A percentile compares a stretch with the other conserved stretches of the same genome.
These are phyloP conservation scores for Clostera curtula DNA, from an alignment of 2,888 invertebrate genomes.

Conservation along the genomic window DNA sequence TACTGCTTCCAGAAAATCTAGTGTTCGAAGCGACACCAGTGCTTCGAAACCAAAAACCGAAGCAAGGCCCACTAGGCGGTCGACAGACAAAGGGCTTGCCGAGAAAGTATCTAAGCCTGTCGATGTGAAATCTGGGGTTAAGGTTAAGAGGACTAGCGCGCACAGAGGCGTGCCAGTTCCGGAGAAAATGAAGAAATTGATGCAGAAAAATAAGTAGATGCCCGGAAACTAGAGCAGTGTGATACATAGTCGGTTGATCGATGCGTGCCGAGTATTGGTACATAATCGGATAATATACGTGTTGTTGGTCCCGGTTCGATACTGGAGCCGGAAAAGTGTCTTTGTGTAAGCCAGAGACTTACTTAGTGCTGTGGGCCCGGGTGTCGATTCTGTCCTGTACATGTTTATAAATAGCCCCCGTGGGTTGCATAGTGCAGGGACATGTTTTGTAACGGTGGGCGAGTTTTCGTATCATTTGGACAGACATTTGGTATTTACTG, in stretches of 20 bases:
- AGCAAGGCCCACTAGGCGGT: constrained; percentile 25
- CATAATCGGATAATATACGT: too few relatives aligned
- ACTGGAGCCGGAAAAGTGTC: too few relatives aligned
- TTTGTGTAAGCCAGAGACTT: too few relatives aligned
- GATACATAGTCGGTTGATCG: constrained; percentile 14
- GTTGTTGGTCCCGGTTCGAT: too few relatives aligned
- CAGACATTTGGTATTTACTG: too few relatives aligned
- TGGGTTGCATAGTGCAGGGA: too few relatives aligned
- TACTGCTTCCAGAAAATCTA: constrained; percentile 14
- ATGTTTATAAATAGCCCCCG: too few relatives aligned
- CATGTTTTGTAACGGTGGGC: too few relatives aligned
- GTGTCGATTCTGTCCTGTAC: too few relatives aligned
- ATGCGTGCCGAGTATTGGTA: too few relatives aligned
- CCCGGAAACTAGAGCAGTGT: constrained; percentile 21
- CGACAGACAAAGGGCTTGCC: constrained; percentile 22
- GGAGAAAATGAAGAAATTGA: constrained; percentile 48
- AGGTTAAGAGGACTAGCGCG: constrained; percentile 29
- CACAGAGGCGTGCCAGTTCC: constrained; percentile 58
- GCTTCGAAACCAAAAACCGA: constrained; percentile 10
- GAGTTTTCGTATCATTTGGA: too few relatives aligned
- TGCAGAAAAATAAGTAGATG: constrained; percentile 37
- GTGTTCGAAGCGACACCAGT: constrained; percentile 16
- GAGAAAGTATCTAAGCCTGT: constrained; percentile 14
- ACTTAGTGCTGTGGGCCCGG: too few relatives aligned
- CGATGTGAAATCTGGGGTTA: constrained; percentile 20